Conservation (phyloP, 1,140 invertebrate species). For the Drosophila dunni region DNA sequence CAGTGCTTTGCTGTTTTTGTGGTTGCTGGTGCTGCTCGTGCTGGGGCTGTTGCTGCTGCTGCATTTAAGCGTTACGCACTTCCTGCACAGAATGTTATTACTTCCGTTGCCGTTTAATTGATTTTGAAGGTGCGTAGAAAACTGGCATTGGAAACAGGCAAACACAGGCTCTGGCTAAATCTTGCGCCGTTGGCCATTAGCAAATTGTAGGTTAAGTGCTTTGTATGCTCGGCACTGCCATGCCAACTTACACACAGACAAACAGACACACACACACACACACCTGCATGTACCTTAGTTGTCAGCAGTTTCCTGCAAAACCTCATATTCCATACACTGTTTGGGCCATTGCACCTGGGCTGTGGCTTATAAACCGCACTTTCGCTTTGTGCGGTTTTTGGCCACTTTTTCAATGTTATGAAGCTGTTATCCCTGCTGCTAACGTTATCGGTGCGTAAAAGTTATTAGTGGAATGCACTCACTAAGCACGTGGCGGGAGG, state of each 20-base stretch:
- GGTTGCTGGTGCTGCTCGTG: constrained; percentile 50
- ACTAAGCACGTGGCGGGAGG: constrained; percentile 22
- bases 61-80: constrained; percentile 79
- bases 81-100: constrained; percentile 79
- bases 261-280: background rate
- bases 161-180: constrained; percentile 16
- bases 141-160: constrained; percentile 12
- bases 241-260: constrained; percentile 4
- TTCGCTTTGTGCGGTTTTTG: constrained; percentile 71
- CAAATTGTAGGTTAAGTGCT: constrained; percentile 81
- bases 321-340: constrained; percentile 39
- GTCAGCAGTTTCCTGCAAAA: background rate
- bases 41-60: constrained; percentile 40
- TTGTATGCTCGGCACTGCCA: constrained; percentile 46
- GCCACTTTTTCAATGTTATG: constrained; percentile 62
- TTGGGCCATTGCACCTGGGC: constrained; percentile 49
- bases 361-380: constrained; percentile 66
- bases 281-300: background rate
- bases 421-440: constrained; percentile 34
- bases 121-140: constrained; percentile 75
- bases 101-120: constrained; percentile 81
- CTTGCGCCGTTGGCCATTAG: constrained; percentile 70
- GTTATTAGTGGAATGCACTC: constrained; percentile 79
- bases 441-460: constrained; percentile 74
- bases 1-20: constrained; percentile 66